Conservation (phyloP, 2,888 invertebrate species). For the Lottia scabra region DNA sequence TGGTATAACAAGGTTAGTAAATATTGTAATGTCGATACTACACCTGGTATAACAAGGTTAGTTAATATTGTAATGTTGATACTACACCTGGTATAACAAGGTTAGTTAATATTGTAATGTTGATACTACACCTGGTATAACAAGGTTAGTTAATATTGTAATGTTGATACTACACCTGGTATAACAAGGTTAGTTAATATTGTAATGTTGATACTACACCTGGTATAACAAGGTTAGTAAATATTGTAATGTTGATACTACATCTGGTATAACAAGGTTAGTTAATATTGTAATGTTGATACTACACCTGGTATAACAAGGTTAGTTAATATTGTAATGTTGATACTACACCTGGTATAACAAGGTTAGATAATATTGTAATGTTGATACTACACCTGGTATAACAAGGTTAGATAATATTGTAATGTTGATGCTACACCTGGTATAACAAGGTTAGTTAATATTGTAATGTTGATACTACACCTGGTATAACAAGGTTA, state of each 20-base stretch:
- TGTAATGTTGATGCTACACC: slow-evolving; percentile 96
- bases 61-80: neutral
- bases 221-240: no score
- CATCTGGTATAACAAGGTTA: no score
- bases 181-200: slow-evolving; percentile 79
- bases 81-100: no score
- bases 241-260: no score
- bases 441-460: slow-evolving; percentile 84
- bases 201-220: neutral
- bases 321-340: slow-evolving; percentile 66
- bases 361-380: no score
- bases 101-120: no score
- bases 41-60: slow-evolving; percentile 91
- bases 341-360: no score
- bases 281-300: slow-evolving; percentile 93
- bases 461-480: neutral
- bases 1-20: slow-evolving; percentile 70
- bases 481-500: no score
- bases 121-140: no score
- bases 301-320: slow-evolving; percentile 94
- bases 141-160: slow-evolving; percentile 81
- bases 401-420: no score
- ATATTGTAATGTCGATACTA: slow-evolving; percentile 94
- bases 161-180: slow-evolving; percentile 94
- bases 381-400: no score